phyloP scores from a whole-genome alignment of 2,888 invertebrate species.

The Eupithecia exiguata region DNA sequence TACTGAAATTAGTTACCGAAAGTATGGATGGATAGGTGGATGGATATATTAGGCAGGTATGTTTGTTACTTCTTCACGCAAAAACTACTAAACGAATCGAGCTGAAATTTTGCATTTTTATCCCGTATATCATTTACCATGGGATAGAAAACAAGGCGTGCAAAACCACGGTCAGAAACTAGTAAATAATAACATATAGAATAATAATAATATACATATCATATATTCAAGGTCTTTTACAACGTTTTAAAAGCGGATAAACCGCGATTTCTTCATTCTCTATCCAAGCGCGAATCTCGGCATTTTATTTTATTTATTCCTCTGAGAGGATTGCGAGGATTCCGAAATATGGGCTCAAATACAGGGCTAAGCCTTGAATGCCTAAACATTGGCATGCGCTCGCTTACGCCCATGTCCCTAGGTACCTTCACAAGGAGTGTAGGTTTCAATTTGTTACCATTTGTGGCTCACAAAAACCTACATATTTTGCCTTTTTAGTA shows the following conservation, averaged over 20 bases:
- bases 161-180: neutral
- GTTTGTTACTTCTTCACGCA: too few species aligned
- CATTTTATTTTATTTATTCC: slow-evolving; percentile 33
- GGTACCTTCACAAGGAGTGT: neutral
- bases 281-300: slow-evolving; percentile 20
- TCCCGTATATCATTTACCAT: too few species aligned
- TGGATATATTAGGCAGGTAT: too few species aligned
- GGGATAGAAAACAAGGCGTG: neutral
- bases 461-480: neutral
- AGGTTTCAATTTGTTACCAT: neutral
- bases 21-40: too few species aligned
- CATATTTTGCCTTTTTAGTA: neutral
- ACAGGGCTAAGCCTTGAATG: slow-evolving; percentile 20
- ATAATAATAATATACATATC: too few species aligned
- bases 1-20: too few species aligned
- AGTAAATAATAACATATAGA: neutral
- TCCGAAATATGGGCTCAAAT: slow-evolving; percentile 30
- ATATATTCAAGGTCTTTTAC: neutral
- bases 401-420: slow-evolving; percentile 3
- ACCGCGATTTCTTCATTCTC: neutral
- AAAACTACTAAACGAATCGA: neutral
- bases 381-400: slow-evolving; percentile 32
- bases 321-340: slow-evolving; percentile 15
- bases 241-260: neutral
- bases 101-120: neutral